Evolutionary conservation across 2,113 vertebrate genomes (phyloP), one percentile per base, ranked within the genome.

Genomic region (Sander vitreus): DNA sequence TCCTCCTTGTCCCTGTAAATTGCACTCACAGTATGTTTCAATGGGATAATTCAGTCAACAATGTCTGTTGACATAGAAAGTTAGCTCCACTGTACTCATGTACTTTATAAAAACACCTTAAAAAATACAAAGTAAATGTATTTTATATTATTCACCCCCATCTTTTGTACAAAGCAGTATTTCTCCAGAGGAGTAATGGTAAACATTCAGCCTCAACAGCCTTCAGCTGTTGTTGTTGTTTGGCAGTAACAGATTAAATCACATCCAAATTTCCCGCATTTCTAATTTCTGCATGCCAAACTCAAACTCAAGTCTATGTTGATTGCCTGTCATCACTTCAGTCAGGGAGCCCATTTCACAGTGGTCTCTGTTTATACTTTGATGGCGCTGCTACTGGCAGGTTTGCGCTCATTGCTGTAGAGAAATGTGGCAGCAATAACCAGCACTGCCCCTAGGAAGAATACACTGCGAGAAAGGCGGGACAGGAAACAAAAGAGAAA

Each of bases 341-440:
- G 25, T 69, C 50, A 54, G 76, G 69, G 25, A 45, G 33, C 50
- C 48, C 15, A 16, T 54, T 48, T 47, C 14, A 25, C 45, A 25
- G 48, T 63, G 27, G 62, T 70, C 43, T 50, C 57, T 39, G 11
- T 25, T 76, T 76, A 92, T 25, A 89, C 80, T 77, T 91, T 88
- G 50, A 78, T 93, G 74, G 93, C 1, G 33, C 45, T 94, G 85
- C 94, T 95, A 73, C 92, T 92, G 75, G 93, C 69, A 67, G 96
- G 94, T 91, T 97, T 98, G 78, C 91, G 89, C 92, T 98, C 95
- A 30, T 97, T 97, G 87, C 97, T 93, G 0, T 99, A 99, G 18
- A 99, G 94, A 91, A 99, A 99, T 67, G 98, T 99, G 53, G 98
- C 97, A 71, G 92, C 86, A 88, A 98, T 97, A 85, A 99, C 98